Percentiles rank a stretch among this genome's conserved stretches.
phyloP scores from a whole-genome alignment of 2,888 invertebrate species.

The Synanthedon myopaeformis region DNA sequence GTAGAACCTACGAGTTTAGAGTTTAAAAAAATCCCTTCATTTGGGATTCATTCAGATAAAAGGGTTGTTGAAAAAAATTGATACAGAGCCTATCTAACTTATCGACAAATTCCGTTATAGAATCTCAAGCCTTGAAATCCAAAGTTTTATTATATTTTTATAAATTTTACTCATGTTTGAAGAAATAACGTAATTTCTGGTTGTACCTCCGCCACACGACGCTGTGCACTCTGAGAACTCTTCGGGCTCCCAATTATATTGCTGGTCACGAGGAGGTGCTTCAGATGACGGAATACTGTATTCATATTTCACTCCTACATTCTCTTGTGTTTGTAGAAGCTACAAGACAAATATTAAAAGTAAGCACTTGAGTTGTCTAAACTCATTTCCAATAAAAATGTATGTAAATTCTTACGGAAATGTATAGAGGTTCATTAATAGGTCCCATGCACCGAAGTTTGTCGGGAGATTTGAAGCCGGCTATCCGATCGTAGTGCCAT shows the following conservation, averaged over 20 bases:
- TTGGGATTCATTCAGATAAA: too few species aligned
- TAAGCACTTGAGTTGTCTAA: not conserved
- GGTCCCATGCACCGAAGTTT: constrained; percentile 87
- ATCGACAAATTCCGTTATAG: too few species aligned
- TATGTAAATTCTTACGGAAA: constrained; percentile 72
- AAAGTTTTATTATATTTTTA: too few species aligned
- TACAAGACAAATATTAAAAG: constrained; percentile 23
- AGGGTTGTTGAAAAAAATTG: too few species aligned
- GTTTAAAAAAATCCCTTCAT: too few species aligned
- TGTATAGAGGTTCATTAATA: constrained; percentile 87
- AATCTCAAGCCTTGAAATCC: too few species aligned
- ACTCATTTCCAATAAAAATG: not conserved
- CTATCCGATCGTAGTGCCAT: constrained; percentile 89
- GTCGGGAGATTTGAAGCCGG: constrained; percentile 87
- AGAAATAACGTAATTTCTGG: too few species aligned
- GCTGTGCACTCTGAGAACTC: constrained; percentile 84
- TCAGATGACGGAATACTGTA: constrained; percentile 86
- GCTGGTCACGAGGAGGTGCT: constrained; percentile 75
- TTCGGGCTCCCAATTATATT: constrained; percentile 84
- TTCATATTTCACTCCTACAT: constrained; percentile 89
- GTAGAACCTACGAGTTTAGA: too few species aligned
- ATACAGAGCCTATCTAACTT: too few species aligned
- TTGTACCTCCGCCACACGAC: constrained; percentile 87
- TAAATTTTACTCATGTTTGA: too few species aligned
- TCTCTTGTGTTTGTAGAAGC: constrained; percentile 83